Base-by-base conservation (phyloP, 2,888 invertebrate genomes). In the Epinotia nisella region DNA sequence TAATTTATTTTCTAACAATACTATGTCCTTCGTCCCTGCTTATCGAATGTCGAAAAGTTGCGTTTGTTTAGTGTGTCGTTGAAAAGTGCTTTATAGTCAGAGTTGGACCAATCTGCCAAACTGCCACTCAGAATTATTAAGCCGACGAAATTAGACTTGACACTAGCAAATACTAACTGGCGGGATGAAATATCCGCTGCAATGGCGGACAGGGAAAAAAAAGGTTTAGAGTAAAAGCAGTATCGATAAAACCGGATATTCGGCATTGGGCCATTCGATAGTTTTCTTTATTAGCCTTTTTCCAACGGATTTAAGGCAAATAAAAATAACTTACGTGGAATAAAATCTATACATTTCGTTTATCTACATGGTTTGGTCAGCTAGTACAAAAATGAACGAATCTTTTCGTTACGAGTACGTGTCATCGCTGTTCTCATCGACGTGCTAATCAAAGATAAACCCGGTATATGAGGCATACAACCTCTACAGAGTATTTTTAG, bases 401-500 rank as follows among this genome's bases (percentile, higher is more conserved):
- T 15, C 15, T 45, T 15, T 45, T 19, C 13, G 2, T n/a, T 60
- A 60, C 0, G 29, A 51, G 7, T n/a, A 59, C 39, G n/a, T 15
- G 21, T 5, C 45, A 61, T 49, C n/a, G 1, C 15, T 49, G 15
- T 9, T 55, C 49, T 67, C 41, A 45, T 55, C 35, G 51, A 60
- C 15, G 19, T 53, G 35, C 39, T 56, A 72, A 67, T 67, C 61
- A 61, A 55, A 72, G 61, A 72, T 59, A 67, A 56, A 21, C 55
- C 66, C 21, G n/a, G 29, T 61, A 55, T 61, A 62, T 49, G 45
- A 62, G 35, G 61, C 61, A 68, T 67, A 55, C 45, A 71, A 61
- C 61, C 60, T 72, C 55, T 41, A 21, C 56, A 2, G 65, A 45
- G 67, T 72, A 72, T 72, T 68, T 68, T 72, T 72, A 71, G 71